Conservation (phyloP, 1,140 invertebrate species). For the Homalodisca vitripennis region DNA sequence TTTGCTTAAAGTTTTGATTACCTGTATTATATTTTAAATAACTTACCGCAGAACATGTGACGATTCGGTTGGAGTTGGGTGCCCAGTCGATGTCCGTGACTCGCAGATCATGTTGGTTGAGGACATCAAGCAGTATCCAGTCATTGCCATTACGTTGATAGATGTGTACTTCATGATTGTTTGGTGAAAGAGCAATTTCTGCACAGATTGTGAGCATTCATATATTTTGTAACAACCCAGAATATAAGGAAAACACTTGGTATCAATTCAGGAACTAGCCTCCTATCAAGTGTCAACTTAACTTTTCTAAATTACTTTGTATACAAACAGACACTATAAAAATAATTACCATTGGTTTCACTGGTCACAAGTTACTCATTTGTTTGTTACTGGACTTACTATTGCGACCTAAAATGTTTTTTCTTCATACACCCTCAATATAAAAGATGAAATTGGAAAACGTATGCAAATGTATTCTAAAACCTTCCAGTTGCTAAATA, state of each 20-base stretch:
- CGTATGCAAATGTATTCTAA: no score
- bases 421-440: no score
- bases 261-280: background rate
- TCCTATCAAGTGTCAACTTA: background rate
- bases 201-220: no score
- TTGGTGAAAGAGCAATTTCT: slow-evolving; percentile 93
- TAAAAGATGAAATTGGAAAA: no score
- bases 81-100: slow-evolving; percentile 99
- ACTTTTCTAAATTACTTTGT: background rate
- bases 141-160: slow-evolving; percentile 73
- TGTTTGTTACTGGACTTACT: no score
- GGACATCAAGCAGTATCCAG: slow-evolving; percentile 80
- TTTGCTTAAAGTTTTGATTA: background rate
- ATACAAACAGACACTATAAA: no score
- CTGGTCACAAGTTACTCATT: no score
- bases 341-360: no score
- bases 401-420: no score
- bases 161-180: slow-evolving; percentile 95
- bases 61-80: slow-evolving; percentile 95
- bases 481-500: no score
- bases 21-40: no score
- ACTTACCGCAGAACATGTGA: slow-evolving; percentile 90
- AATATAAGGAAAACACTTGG: background rate
- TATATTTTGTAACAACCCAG: slow-evolving; percentile 34
- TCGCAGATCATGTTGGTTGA: slow-evolving; percentile 92